Base-by-base conservation (phyloP, 2,113 vertebrate species). In the Noctilio leporinus region DNA sequence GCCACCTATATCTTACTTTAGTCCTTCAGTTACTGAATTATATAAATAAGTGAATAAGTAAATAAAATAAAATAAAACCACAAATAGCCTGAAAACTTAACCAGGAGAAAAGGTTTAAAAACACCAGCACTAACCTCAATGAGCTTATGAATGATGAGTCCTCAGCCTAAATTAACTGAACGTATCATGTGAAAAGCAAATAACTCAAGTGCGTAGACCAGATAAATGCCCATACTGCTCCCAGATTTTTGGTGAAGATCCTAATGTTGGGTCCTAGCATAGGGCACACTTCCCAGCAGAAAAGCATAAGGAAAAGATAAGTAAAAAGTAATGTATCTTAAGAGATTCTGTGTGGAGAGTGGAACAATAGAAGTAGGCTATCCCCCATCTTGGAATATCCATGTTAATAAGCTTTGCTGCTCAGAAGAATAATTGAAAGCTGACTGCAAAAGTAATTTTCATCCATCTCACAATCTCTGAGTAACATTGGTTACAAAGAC, bases 101-200 rank as follows among this genome's bases (percentile, higher is more conserved):
- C 40, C 47, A 81, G 30, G 38, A 96, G 59, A 91, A 94, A 89
- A 6, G 33, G 57, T 77, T 95, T 92, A 95, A 92, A 14, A 72
- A 38, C 40, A 45, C 49, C 35, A 90, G 65, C 62, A 91, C 35
- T 96, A 51, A 92, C 59, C 53, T 59, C 28, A 59, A 7, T 81
- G 19, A n/a, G 19, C 7, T 94, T 49, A 59, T 35, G 77, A 22
- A 87, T 70, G 55, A 77, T 76, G 28, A 11, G 3, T 73, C 57
- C 69, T 94, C 47, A 87, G 30, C 43, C 47, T 89, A 95, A 95
- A 91, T 76, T 33, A 93, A 82, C 67, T 45, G 51, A 62, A 85
- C 28, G 69, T 67, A 5, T 7, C 83, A 85, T 5, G 0, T n/a
- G 12, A 75, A 90, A 96, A 93, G 33, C 35, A 55, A 88, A 75